These are phyloP conservation scores for Oryctolagus cuniculus DNA, from an alignment of 2,113 vertebrate species.

Conservation along the genomic window mOryCun1.1 NC_091432.1:28150001-28150500, in stretches of 20 bases:
- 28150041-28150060: background rate
- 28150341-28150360: background rate
- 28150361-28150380: background rate
- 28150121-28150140: background rate
- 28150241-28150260: too few species aligned
- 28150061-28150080: background rate
- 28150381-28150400: background rate
- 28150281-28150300: background rate
- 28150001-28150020: background rate
- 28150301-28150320: background rate
- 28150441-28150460: background rate
- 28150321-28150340: background rate
- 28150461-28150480: background rate
- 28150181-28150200: background rate
- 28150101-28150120: background rate
- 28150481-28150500: background rate
- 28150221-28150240: too few species aligned
- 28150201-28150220: background rate
- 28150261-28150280: background rate
- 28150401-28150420: background rate
- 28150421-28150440: background rate
- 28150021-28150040: background rate
- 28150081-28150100: background rate
- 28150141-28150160: background rate
- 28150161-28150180: background rate